Percentiles rank a stretch among this genome's conserved stretches.
Evolutionary conservation across 2,888 invertebrate genomes (phyloP).

Genomic region (Eristalis pertinax): DNA sequence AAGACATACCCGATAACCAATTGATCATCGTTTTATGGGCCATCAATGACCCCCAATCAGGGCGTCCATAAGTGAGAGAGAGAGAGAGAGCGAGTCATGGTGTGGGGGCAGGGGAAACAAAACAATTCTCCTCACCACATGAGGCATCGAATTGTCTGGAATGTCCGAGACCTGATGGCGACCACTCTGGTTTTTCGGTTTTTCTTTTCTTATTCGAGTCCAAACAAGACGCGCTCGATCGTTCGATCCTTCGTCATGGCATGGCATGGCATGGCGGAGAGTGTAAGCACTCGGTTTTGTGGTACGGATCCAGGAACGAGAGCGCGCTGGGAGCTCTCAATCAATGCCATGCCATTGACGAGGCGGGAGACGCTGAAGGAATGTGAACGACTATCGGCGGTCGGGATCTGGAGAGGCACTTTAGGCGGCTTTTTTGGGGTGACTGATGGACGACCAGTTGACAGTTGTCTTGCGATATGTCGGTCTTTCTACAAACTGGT

Average conservation of each 20-base stretch:
- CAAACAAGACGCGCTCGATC: neutral
- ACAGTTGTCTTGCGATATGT: neutral
- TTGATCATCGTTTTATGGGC: conserved; percentile 59
- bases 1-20: conserved; percentile 64
- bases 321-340: neutral
- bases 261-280: neutral
- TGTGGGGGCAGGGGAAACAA: neutral
- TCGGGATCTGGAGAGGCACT: conserved; percentile 15
- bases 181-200: conserved; percentile 17
- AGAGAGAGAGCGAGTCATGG: neutral
- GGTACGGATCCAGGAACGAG: conserved; percentile 2
- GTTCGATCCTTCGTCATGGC: neutral
- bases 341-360: conserved; percentile 19
- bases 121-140: conserved; percentile 47
- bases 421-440: neutral
- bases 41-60: conserved; percentile 67
- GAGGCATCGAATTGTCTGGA: conserved; percentile 62
- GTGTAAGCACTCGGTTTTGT: neutral
- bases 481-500: neutral
- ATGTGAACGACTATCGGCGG: neutral
- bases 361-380: conserved; percentile 4
- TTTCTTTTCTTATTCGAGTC: neutral
- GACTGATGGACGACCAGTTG: neutral
- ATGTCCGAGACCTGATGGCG: conserved; percentile 67
- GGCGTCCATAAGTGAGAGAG: neutral